Conservation (phyloP, 2,113 vertebrate genomes). For the Willisornis vidua region DNA sequence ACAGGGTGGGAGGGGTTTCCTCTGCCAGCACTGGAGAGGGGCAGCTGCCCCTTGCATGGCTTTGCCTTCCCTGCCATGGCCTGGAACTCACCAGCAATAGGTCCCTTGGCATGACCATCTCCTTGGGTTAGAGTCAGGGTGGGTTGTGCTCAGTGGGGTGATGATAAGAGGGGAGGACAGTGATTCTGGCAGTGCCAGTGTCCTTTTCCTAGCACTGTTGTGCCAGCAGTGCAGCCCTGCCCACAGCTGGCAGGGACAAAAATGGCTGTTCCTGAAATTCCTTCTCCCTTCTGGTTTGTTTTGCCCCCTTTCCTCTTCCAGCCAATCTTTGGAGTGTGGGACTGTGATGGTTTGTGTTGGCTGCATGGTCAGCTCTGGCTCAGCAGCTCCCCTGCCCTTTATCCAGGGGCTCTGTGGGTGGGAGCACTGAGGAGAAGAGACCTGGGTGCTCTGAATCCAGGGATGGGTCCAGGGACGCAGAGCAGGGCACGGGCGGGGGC, state of each 20-base stretch:
- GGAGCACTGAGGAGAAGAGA: not conserved
- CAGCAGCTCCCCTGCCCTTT: not conserved
- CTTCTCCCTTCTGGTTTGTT: not conserved
- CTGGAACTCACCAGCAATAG: not conserved
- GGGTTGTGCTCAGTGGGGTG: not conserved
- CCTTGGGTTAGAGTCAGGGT: not conserved
- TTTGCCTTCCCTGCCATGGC: not conserved
- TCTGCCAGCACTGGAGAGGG: fast-evolving
- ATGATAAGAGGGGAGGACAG: not conserved
- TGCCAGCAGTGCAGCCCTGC: not conserved
- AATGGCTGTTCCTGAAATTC: not conserved
- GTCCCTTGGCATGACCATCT: not conserved
- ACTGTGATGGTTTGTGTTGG: not conserved
- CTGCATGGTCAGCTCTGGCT: not conserved
- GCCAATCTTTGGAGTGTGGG: not conserved
- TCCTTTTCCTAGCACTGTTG: not conserved
- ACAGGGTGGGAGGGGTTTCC: not conserved
- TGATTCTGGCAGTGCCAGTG: not conserved
- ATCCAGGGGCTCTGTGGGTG: not conserved
- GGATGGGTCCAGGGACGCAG: not conserved
- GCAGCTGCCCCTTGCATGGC: not conserved
- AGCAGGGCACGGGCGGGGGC: fast-evolving
- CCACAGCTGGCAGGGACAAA: not conserved
- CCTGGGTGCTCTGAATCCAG: not conserved
- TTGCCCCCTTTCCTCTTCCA: not conserved